phyloP scores from a whole-genome alignment of 1,140 invertebrate genomes.

The Grapholita molesta region DNA sequence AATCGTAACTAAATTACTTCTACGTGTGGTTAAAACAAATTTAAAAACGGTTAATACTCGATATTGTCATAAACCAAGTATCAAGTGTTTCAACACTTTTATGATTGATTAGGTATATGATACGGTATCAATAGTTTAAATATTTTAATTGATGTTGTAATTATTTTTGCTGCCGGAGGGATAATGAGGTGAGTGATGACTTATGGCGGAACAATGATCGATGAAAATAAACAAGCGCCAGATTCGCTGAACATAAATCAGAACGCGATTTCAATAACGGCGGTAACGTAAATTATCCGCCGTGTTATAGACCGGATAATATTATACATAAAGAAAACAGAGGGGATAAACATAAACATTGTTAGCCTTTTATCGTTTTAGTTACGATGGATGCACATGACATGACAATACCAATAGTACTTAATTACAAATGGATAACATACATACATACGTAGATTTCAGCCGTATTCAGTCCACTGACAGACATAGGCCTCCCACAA shows the following conservation, averaged over 20 bases:
- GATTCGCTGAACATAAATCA: not conserved
- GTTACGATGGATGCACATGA: no score
- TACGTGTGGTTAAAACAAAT: no score
- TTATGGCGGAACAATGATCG: not conserved
- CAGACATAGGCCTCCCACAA: no score
- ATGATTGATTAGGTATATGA: not conserved
- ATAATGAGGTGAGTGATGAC: conserved; percentile 8
- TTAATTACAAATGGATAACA: no score
- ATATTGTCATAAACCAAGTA: no score
- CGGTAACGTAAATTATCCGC: not conserved
- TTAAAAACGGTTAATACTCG: no score
- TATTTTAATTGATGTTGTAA: conserved; percentile 10
- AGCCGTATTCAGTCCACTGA: no score
- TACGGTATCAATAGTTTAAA: not conserved
- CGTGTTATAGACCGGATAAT: not conserved
- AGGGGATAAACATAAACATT: not conserved
- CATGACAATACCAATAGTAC: no score
- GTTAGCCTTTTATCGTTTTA: not conserved
- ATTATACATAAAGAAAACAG: not conserved
- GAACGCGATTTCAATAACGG: not conserved
- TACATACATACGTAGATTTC: no score
- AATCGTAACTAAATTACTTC: no score
- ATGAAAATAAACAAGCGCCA: conserved; percentile 3
- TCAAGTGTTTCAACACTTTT: not conserved
- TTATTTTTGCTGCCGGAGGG: not conserved